Percentiles rank a stretch among this genome's conserved stretches.
Evolutionary conservation across 2,888 invertebrate species (phyloP).

Genomic region (Steinernema hermaphroditum): DNA sequence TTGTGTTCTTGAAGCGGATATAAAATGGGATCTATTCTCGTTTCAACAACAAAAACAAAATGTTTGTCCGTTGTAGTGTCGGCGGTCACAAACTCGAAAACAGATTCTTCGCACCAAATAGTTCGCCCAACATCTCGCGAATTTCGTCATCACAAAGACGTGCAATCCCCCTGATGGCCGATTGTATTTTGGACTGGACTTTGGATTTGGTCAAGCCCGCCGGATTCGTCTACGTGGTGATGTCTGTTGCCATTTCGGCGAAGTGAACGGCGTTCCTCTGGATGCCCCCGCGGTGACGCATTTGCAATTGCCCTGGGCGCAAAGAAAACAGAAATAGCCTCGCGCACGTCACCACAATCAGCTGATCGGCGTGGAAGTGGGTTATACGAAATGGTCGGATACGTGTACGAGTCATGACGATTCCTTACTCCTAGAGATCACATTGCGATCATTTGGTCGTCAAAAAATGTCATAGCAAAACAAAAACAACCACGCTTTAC

Average conservation of each 20-base stretch:
- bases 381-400: not conserved
- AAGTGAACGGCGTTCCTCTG: conserved; percentile 8
- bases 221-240: conserved; percentile 12
- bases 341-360: conserved; percentile 11
- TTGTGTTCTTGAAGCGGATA: no score
- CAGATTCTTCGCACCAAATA: not conserved
- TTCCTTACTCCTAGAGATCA: not conserved
- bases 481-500: not conserved
- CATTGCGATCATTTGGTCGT: not conserved
- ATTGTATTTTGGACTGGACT: conserved; percentile 9
- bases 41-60: conserved; percentile 4
- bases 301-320: conserved; percentile 2
- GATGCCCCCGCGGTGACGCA: conserved; percentile 9
- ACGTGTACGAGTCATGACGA: not conserved
- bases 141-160: conserved; percentile 19
- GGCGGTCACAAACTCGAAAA: not conserved
- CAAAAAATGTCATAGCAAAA: not conserved
- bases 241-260: not conserved
- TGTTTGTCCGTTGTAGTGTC: conserved; percentile 9
- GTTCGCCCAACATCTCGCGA: conserved; percentile 1
- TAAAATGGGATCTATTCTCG: no score
- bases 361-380: conserved; percentile 2
- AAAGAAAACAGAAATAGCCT: conserved; percentile 10
- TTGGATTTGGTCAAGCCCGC: not conserved
- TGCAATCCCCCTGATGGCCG: conserved; percentile 12